Conservation (phyloP, 1,140 invertebrate species). For the Saccostrea cuccullata region DNA sequence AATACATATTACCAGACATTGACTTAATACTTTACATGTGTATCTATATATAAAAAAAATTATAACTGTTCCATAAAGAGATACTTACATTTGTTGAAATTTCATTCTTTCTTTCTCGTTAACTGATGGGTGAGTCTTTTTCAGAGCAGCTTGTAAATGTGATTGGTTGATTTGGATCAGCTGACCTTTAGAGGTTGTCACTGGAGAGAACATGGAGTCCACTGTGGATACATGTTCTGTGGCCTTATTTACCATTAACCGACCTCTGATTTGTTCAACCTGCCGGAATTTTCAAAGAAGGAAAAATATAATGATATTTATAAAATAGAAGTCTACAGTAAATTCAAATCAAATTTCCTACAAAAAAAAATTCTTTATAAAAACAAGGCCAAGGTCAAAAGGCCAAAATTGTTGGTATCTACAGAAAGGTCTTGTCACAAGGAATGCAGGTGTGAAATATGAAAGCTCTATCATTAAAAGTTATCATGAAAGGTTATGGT, state of each 20-base stretch:
- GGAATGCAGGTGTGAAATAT: too few species aligned
- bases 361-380: too few species aligned
- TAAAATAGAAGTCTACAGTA: too few species aligned
- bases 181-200: conserved; percentile 42
- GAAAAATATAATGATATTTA: too few species aligned
- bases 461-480: too few species aligned
- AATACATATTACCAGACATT: too few species aligned
- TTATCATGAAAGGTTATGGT: too few species aligned
- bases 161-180: conserved; percentile 74
- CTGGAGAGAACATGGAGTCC: conserved; percentile 54
- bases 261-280: conserved; percentile 59
- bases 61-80: not conserved
- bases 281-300: conserved; percentile 30
- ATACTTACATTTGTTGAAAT: conserved; percentile 81
- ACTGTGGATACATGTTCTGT: conserved; percentile 49
- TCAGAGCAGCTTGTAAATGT: conserved; percentile 82
- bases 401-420: too few species aligned
- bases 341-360: not conserved
- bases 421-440: too few species aligned
- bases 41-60: not conserved
- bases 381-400: too few species aligned
- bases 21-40: not conserved
- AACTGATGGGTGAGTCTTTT: conserved; percentile 85
- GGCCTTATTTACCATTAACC: conserved; percentile 45
- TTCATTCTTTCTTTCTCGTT: conserved; percentile 82